Base-by-base conservation (phyloP, 2,113 vertebrate species). In the Centropus bengalensis region DNA sequence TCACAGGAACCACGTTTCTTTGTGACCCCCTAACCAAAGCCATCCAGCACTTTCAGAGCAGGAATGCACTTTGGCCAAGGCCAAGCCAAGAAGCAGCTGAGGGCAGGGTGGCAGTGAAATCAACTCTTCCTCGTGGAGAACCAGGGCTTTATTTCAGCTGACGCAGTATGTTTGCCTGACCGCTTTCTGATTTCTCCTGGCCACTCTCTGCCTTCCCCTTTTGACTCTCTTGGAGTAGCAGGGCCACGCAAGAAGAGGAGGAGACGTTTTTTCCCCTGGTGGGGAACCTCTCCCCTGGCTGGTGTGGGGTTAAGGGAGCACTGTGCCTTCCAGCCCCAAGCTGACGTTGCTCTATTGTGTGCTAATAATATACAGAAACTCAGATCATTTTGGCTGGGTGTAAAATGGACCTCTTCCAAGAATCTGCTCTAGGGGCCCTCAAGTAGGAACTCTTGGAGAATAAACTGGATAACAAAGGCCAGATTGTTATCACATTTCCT, bases 401-500 rank as follows among this genome's bases (percentile, higher is more conserved):
- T 79, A 86, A 38, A 86, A 86, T 95, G 96, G 95, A 96, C 71
- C 52, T 33, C 20, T 94, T 97, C 96, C 94, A 97, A 95, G 93
- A 95, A 94, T 93, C 69, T 4, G 68, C 71, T 80, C 82, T 36
- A 28, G 89, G 64, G 88, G 26, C 95, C 91, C 87, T 78, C 79
- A 74, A 91, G 68, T 83, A 91, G 64, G 76, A 97, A 74, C 88
- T 96, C 71, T 94, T 94, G 95, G 94, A 97, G 88, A 93, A 93
- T 55, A 94, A 94, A 75, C 82, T 86, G 90, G 71, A 28, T 94
- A 96, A 95, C 93, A 96, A 97, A 97, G 85, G 94, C 91, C 93
- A 95, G 94, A 95, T 94, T 97, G 91, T 96, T 93, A 95, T 94
- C 12, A 15, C 82, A 93, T 94, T 91, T 96, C 85, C 93, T 96